Conservation (phyloP, 2,113 vertebrate species). For the Corythoichthys intestinalis region DNA sequence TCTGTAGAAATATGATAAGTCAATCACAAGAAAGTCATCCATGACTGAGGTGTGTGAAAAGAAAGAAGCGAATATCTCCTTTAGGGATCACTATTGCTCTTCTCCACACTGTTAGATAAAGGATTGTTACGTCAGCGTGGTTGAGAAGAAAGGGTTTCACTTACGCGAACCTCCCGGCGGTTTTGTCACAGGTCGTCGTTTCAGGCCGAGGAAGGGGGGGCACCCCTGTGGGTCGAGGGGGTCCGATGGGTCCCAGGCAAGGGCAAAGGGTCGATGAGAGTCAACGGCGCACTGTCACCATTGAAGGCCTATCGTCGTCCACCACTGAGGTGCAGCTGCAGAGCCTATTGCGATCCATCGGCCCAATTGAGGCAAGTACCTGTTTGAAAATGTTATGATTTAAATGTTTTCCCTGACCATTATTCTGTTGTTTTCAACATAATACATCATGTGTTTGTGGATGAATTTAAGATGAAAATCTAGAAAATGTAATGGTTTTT, state of each 20-base stretch:
- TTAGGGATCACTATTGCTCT: conserved; percentile 17
- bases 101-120: conserved; percentile 10
- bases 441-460: not conserved
- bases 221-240: conserved; percentile 75
- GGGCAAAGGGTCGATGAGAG: conserved; percentile 77
- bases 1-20: conserved; percentile 60
- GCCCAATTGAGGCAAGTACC: conserved; percentile 87
- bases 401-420: not conserved
- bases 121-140: conserved; percentile 32
- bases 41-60: conserved; percentile 22
- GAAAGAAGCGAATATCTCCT: conserved; percentile 17
- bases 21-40: conserved; percentile 44
- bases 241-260: conserved; percentile 80
- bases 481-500: not conserved
- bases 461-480: too few relatives aligned
- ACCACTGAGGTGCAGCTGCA: conserved; percentile 89
- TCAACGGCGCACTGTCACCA: conserved; percentile 84
- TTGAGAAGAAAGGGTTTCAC: not conserved
- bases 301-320: conserved; percentile 94
- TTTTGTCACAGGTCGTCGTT: conserved; percentile 78
- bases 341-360: conserved; percentile 92
- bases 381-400: not conserved
- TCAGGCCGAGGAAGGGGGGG: conserved; percentile 80
- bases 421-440: not conserved
- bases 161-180: not conserved